phyloP scores from a whole-genome alignment of 2,888 invertebrate species.

The Nymphalis c-album region DNA sequence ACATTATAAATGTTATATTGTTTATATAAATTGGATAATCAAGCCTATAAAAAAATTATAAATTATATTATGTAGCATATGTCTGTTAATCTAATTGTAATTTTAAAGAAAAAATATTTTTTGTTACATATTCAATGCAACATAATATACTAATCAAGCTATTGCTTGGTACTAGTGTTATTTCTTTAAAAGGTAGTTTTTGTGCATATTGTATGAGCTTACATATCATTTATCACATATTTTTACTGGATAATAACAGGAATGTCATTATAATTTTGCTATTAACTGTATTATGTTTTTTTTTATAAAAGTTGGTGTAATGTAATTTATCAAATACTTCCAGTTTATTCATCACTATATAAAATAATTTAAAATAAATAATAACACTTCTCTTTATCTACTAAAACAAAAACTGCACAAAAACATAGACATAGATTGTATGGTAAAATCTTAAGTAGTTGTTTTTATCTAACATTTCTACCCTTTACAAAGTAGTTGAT shows the following conservation, averaged over 20 bases:
- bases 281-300: no score
- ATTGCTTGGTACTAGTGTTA: background rate
- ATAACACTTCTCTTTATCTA: background rate
- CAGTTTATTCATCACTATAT: no score
- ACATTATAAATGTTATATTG: background rate
- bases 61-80: background rate
- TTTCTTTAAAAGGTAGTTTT: no score
- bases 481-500: conserved; percentile 5
- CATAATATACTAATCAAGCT: background rate
- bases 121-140: background rate
- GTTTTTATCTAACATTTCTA: conserved; percentile 13
- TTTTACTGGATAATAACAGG: no score
- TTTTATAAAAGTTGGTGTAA: no score
- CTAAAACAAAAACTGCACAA: background rate
- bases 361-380: no score
- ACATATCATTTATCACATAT: no score
- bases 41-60: background rate
- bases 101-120: background rate
- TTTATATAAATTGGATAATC: background rate
- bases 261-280: no score
- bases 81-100: background rate
- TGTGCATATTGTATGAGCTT: no score
- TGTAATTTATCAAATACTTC: no score
- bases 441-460: conserved; percentile 13
- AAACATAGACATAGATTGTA: background rate